Evolutionary conservation across 2,113 vertebrate species (phyloP), one percentile per base, ranked within the genome.

Genomic region (Xiphorhynchus elegans): DNA sequence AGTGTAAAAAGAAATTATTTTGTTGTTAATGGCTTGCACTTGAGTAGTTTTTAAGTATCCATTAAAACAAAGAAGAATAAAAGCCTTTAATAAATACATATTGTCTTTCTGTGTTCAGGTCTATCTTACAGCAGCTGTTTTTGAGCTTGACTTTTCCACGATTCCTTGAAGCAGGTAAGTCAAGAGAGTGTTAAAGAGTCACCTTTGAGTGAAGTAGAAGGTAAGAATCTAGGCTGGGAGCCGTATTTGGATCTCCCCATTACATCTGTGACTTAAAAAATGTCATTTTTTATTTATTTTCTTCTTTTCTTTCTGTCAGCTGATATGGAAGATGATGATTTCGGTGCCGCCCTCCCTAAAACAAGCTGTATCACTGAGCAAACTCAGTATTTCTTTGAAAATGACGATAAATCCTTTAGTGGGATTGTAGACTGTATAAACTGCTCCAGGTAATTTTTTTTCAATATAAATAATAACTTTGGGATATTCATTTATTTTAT

Each of bases 301-400:
- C 16, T 89, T 55, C 25, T 63, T 58, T 87, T 93, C 20, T 93
- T 97, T 93, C 21, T 89, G 92, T 50, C 96, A 99, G 99, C 96
- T 78, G 99, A 99, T 83, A 97, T 98, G 92, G 99, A 99, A 55
- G 99, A 99, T 11, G 99, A 99, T 8, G 99, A 99, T 89, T 98
- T 99, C 2, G 79, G 98, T 10, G 97, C 99, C 47, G 97, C 98
- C 47, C 97, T 99, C 91, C 99, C 99, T 73, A 99, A 99, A 97
- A 99, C 99, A 95, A 99, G 99, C 97, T 99, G 99, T 79, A 99
- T 99, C 95, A 99, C 99, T 9, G 99, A 99, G 91, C 99, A 99
- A 97, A 99, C 99, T 17, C 99, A 99, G 90, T 99, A 99, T 98
- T 99, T 99, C 98, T 99, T 99, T 89, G 98, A 99, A 93, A 99